phyloP scores from a whole-genome alignment of 64 coral and sea anemone species.

The Porites australiensis region DNA sequence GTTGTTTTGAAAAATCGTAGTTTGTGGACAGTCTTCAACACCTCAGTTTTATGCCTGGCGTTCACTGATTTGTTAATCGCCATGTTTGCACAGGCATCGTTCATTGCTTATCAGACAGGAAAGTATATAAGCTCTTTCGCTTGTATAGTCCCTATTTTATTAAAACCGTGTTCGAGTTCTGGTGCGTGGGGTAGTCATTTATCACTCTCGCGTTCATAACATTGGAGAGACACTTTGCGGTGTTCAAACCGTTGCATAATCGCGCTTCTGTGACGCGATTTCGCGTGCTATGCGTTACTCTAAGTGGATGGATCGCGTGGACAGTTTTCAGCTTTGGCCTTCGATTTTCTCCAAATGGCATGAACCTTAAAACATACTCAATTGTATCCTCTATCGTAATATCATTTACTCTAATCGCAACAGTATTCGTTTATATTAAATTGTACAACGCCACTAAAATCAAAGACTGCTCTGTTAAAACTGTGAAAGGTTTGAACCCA shows the following conservation, averaged over 20 bases:
- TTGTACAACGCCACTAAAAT: not conserved
- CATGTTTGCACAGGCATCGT: not conserved
- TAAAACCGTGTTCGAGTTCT: conserved; percentile 35
- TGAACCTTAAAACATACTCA: conserved; percentile 6
- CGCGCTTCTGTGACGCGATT: not conserved
- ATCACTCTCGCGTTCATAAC: conserved; percentile 19
- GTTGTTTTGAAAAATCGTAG: not conserved
- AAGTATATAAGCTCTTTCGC: not conserved
- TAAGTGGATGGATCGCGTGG: conserved; percentile 3
- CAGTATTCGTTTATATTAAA: conserved; percentile 8
- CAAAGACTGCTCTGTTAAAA: not conserved
- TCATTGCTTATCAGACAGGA: conserved; percentile 14
- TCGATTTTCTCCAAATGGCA: not conserved
- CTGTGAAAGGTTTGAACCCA: too few species aligned
- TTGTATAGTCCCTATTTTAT: conserved; percentile 19
- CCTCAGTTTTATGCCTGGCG: not conserved
- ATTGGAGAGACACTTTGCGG: conserved; percentile 6
- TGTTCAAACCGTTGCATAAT: not conserved
- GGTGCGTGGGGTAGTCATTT: conserved; percentile 5
- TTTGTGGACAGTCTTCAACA: conserved; percentile 8
- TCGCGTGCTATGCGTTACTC: not conserved
- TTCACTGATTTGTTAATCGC: conserved; percentile 14
- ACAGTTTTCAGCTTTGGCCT: not conserved
- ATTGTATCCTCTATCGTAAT: conserved; percentile 12
- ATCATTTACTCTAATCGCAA: not conserved